Conservation (phyloP, 1,140 invertebrate genomes). For the Lethrus apterus region DNA sequence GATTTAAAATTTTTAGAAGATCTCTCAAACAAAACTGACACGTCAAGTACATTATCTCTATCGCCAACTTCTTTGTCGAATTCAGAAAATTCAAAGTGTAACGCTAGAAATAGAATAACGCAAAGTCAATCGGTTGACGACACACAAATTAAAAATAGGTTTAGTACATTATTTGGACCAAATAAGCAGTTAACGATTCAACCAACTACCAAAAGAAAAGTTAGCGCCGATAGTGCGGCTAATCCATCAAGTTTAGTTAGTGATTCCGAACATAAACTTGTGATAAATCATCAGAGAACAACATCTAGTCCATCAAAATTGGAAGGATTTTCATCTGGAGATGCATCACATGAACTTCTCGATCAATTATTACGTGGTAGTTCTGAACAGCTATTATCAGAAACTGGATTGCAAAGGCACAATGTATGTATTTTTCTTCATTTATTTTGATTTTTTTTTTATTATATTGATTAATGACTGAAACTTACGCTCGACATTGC, state of each 20-base stretch:
- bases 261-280: conserved; percentile 38
- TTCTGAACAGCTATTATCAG: conserved; percentile 54
- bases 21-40: conserved; percentile 25
- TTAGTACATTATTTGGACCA: conserved; percentile 13
- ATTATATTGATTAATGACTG: no score
- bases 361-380: conserved; percentile 66
- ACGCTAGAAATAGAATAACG: conserved; percentile 21
- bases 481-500: no score
- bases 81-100: conserved; percentile 2
- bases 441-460: conserved; percentile 1
- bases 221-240: conserved; percentile 45
- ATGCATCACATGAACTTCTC: conserved; percentile 60
- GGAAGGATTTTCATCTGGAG: conserved; percentile 48
- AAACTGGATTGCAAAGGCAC: conserved; percentile 35
- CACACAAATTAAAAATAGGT: conserved; percentile 33
- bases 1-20: conserved; percentile 50
- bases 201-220: conserved; percentile 43
- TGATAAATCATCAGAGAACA: conserved; percentile 61
- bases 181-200: conserved; percentile 20
- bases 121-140: conserved; percentile 45
- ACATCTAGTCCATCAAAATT: conserved; percentile 73
- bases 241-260: conserved; percentile 22
- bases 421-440: conserved; percentile 43
- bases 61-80: conserved; percentile 31
- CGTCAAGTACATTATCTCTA: conserved; percentile 37